Evolutionary conservation across 2,797 vertebrate genomes (phyloP).

Genomic region (Cossypha polioptera): DNA sequence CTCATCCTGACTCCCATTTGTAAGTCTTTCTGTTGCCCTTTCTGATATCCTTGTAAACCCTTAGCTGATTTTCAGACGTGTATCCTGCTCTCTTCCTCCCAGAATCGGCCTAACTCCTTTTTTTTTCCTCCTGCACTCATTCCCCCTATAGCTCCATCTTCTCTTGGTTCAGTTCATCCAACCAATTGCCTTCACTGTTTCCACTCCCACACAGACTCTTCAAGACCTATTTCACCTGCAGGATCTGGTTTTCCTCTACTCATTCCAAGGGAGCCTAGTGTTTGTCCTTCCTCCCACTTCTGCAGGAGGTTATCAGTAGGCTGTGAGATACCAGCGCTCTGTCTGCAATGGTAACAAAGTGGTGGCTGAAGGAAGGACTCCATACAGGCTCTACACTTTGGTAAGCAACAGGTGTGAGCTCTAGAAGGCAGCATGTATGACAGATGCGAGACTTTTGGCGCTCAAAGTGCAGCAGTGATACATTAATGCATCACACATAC

Average conservation of each 20-base stretch:
- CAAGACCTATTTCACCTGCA: neutral
- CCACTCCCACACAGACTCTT: neutral
- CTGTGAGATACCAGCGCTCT: neutral
- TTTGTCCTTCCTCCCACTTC: neutral
- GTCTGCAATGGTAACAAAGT: neutral
- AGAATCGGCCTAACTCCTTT: neutral
- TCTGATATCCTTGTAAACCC: neutral
- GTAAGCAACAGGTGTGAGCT: neutral
- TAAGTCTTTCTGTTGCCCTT: neutral
- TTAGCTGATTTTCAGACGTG: neutral
- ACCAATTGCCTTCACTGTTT: neutral
- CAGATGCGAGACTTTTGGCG: neutral
- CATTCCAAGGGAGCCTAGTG: neutral
- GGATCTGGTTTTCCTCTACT: neutral
- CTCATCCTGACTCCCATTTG: neutral
- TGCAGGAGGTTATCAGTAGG: neutral
- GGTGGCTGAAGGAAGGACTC: neutral
- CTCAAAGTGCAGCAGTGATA: neutral
- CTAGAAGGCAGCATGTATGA: neutral
- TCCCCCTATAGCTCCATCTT: neutral
- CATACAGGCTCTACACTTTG: neutral
- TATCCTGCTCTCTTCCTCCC: neutral
- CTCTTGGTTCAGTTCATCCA: neutral
- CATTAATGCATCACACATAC: accelerated
- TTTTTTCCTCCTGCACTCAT: neutral